Conservation (phyloP, 2,113 vertebrate genomes). For the Puntigrus tetrazona region DNA sequence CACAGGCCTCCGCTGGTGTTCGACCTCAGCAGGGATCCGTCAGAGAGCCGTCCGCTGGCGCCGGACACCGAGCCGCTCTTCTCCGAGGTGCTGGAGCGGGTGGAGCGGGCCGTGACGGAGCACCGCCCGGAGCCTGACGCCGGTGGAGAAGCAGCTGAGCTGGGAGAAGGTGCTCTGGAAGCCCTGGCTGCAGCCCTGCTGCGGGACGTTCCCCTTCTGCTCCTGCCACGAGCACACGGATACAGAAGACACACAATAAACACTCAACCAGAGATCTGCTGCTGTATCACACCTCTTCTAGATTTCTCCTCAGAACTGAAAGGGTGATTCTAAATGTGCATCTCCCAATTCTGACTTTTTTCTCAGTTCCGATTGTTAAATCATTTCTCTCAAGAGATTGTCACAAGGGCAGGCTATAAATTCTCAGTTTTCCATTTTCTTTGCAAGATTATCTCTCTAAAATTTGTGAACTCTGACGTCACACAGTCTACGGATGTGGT, state of each 20-base stretch:
- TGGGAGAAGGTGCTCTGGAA: constrained; percentile 77
- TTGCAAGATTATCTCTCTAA: no score
- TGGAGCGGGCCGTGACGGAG: constrained; percentile 64
- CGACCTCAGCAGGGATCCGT: constrained; percentile 82
- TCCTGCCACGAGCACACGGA: constrained; percentile 71
- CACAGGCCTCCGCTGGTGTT: constrained; percentile 85
- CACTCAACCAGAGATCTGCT: no score
- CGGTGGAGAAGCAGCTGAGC: constrained; percentile 76
- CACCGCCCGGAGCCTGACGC: constrained; percentile 71
- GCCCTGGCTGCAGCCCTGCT: constrained; percentile 90
- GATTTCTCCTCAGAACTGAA: no score
- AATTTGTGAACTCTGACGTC: no score
- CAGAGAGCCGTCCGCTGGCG: constrained; percentile 75
- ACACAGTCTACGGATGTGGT: no score
- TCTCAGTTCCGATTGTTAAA: no score
- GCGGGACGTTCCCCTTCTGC: constrained; percentile 85
- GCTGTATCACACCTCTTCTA: no score
- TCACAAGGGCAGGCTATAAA: no score
- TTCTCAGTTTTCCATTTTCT: no score
- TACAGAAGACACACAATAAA: background rate
- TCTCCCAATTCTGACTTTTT: no score
- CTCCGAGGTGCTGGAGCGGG: constrained; percentile 65
- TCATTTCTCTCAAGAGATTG: no score
- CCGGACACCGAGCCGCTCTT: constrained; percentile 72
- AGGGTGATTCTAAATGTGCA: no score